phyloP scores from a whole-genome alignment of 2,888 invertebrate genomes.

The Candidula unifasciata region DNA sequence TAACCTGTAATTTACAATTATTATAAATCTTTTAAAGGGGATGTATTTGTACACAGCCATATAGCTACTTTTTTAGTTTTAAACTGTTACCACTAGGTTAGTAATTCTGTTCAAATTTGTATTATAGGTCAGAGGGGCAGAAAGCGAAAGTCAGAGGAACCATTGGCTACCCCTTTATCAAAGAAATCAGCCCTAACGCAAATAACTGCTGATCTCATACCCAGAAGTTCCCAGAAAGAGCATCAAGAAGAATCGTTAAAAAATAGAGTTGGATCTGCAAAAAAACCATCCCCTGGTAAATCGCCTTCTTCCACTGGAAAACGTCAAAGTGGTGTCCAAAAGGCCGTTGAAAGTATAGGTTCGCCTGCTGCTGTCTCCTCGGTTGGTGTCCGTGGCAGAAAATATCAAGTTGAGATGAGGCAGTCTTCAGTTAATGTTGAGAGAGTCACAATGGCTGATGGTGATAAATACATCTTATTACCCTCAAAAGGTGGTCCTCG shows the following conservation, averaged over 20 bases:
- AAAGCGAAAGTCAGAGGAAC: neutral
- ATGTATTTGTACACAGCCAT: too few species aligned
- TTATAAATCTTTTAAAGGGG: too few species aligned
- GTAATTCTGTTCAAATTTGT: neutral
- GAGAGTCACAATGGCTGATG: neutral
- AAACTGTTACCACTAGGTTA: neutral
- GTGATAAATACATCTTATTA: neutral
- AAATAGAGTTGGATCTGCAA: neutral
- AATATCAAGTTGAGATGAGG: neutral
- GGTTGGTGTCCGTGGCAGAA: neutral
- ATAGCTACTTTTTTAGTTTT: too few species aligned
- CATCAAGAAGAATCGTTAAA: neutral
- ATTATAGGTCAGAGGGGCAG: constrained; percentile 3
- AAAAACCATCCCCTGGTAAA: neutral
- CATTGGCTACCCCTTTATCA: neutral
- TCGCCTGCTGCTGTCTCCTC: neutral
- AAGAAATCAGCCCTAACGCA: neutral
- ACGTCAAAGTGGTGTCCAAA: too few species aligned
- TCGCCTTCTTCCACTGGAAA: constrained; percentile 1
- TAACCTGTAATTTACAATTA: too few species aligned
- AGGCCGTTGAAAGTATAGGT: neutral
- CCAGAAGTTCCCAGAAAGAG: neutral
- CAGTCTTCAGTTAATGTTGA: neutral
- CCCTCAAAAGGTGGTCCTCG: constrained; percentile 7
- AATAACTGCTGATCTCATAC: too few species aligned